Percentiles rank a stretch among this genome's conserved stretches.
Conservation (phyloP, 1,140 invertebrate genomes). For the Aphis craccivora region DNA sequence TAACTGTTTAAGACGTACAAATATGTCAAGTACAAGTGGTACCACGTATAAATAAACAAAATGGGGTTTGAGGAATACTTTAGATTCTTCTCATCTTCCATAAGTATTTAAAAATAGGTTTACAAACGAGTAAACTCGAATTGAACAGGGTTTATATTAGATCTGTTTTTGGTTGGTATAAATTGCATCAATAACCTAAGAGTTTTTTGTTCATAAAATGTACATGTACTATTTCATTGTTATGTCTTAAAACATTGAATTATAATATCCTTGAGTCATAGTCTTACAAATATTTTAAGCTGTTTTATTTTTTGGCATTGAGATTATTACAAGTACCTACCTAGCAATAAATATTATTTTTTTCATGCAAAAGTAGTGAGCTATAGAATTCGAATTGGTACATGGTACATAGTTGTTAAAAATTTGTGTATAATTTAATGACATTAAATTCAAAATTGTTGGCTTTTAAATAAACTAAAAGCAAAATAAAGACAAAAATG, state of each 20-base stretch:
- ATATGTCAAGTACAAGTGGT: background rate
- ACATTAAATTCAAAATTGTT: background rate
- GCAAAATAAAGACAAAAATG: background rate
- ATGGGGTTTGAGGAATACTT: conserved; percentile 26
- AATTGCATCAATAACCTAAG: background rate
- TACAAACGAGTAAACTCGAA: background rate
- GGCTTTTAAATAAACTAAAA: background rate
- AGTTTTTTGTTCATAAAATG: conserved; percentile 8
- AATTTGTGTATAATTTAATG: background rate
- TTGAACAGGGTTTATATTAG: conserved; percentile 4
- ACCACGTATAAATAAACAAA: conserved; percentile 40
- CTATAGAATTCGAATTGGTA: background rate
- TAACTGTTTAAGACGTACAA: background rate
- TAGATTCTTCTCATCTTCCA: background rate
- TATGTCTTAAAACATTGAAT: background rate
- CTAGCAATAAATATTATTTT: background rate
- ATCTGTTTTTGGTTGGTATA: background rate
- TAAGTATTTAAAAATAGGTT: conserved; percentile 17
- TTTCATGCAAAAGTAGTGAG: background rate
- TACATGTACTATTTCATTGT: background rate
- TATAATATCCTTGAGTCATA: conserved; percentile 20
- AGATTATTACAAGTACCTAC: background rate
- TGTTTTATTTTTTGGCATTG: conserved; percentile 32
- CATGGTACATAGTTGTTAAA: background rate
- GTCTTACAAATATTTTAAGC: background rate